Evolutionary conservation across 2,888 invertebrate species (phyloP), one percentile per base, ranked within the genome.

Genomic region (Myopa testacea): DNA sequence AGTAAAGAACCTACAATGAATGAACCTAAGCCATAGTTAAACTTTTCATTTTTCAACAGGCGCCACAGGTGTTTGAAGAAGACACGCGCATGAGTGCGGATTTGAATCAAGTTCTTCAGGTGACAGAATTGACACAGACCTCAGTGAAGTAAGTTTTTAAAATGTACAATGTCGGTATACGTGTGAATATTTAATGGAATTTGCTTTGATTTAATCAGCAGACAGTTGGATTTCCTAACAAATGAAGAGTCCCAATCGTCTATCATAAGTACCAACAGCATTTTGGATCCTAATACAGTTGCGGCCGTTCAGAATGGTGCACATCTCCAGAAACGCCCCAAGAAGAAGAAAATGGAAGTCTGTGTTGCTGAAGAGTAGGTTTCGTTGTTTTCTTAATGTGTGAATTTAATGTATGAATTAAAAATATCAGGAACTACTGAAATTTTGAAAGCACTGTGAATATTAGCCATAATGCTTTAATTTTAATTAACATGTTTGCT

Each of bases 241-340:
- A 83, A 89, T 78, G 93, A 93, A 85, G 96, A 96, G 87, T 95
- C 95, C 6, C 95, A 95, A 88, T 95, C 94, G 84, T 95, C 95
- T n/a, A 92, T 95, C 45, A 91, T 94, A 82, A 95, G 95, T 86
- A 93, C 93, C 38, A 82, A 84, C 19, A 90, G 90, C 81, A 83
- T 86, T 78, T 80, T 89, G 69, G 89, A 89, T 79, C 82, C 87
- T 0, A 87, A 85, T 80, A 85, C 82, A 26, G 80, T 84, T 40
- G 83, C 83, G 75, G 77, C 80, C 6, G 81, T 84, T 4, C 82
- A 82, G 63, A 79, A 83, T 63, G 82, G 84, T n/a, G 76, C 67
- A 77, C 69, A 69, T 45, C 83, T 84, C 12, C 82, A 87, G 80
- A 90, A 90, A 80, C 90, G 90, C 79, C 88, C 90, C 62, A 88